Percentiles rank a stretch among this genome's conserved stretches.
These are phyloP conservation scores for Dendrocincla fuliginosa DNA, from an alignment of 2,797 vertebrate genomes.

Conservation along the genomic window DNA sequence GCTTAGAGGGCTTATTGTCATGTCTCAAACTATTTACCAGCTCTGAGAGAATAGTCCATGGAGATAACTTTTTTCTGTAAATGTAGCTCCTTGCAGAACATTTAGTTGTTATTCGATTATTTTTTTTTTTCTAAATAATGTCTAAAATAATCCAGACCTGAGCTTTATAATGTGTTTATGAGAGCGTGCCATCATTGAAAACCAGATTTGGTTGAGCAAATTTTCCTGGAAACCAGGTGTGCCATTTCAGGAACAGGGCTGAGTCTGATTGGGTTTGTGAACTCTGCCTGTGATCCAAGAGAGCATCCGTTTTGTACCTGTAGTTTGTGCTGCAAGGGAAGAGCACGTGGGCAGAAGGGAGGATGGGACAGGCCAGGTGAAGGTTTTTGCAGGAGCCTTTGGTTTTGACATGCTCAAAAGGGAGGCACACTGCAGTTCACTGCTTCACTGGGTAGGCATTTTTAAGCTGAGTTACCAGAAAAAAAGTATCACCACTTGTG, in stretches of 20 bases:
- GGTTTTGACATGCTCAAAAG: neutral
- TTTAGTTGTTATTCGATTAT: neutral
- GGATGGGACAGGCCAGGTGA: neutral
- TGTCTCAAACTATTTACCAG: neutral
- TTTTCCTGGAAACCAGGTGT: neutral
- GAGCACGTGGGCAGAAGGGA: accelerated
- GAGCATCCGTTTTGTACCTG: neutral
- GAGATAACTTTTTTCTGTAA: neutral
- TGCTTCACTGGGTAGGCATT: neutral
- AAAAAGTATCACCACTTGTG: neutral
- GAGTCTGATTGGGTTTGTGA: neutral
- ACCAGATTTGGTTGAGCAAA: neutral
- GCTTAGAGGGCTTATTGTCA: slow-evolving; percentile 5
- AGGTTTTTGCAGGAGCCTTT: neutral
- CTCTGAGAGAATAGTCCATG: neutral
- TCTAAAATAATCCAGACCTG: neutral
- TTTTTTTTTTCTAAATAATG: neutral
- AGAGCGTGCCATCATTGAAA: neutral
- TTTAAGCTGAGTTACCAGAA: neutral
- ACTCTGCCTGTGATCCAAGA: neutral
- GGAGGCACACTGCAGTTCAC: neutral
- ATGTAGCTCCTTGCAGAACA: neutral
- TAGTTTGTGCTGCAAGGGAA: neutral
- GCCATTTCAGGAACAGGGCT: neutral
- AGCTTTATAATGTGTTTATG: neutral